These are phyloP conservation scores for Drosophila bunnanda DNA, from an alignment of 2,888 invertebrate genomes.

Conservation along the genomic window DNA sequence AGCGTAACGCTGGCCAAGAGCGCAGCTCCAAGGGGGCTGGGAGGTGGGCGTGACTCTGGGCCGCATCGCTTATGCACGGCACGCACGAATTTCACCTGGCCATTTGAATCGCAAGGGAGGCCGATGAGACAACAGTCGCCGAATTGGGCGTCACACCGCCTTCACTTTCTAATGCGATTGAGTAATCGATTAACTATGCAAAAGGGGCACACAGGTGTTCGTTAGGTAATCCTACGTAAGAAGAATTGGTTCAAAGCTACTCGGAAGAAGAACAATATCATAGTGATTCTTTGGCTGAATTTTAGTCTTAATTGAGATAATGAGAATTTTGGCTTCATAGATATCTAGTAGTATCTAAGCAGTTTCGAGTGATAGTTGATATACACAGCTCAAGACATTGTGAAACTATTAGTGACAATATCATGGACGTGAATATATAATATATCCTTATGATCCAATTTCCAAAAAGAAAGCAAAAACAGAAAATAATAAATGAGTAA, in stretches of 20 bases:
- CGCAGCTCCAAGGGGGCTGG: neutral
- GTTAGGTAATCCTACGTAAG: slow-evolving; percentile 13
- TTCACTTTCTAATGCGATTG: slow-evolving; percentile 74
- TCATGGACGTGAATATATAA: neutral
- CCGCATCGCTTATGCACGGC: slow-evolving; percentile 61
- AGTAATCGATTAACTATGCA: slow-evolving; percentile 47
- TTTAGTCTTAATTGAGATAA: neutral
- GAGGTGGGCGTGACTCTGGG: slow-evolving; percentile 29
- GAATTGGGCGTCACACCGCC: slow-evolving; percentile 59
- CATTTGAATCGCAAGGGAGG: slow-evolving; percentile 68
- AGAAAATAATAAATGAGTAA: too few relatives aligned
- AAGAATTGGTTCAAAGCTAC: slow-evolving; percentile 8
- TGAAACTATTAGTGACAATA: neutral
- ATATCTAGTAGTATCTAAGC: neutral
- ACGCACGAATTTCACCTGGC: slow-evolving; percentile 73
- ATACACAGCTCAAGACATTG: neutral
- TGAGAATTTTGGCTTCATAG: neutral
- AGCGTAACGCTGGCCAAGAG: slow-evolving; percentile 11
- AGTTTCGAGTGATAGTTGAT: too few relatives aligned
- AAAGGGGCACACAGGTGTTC: slow-evolving; percentile 8
- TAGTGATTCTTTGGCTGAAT: neutral
- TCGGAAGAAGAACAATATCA: neutral
- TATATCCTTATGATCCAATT: neutral
- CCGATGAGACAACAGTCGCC: slow-evolving; percentile 41
- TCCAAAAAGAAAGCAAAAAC: too few relatives aligned